phyloP scores from a whole-genome alignment of 2,888 invertebrate genomes.

The Nomada fucata region DNA sequence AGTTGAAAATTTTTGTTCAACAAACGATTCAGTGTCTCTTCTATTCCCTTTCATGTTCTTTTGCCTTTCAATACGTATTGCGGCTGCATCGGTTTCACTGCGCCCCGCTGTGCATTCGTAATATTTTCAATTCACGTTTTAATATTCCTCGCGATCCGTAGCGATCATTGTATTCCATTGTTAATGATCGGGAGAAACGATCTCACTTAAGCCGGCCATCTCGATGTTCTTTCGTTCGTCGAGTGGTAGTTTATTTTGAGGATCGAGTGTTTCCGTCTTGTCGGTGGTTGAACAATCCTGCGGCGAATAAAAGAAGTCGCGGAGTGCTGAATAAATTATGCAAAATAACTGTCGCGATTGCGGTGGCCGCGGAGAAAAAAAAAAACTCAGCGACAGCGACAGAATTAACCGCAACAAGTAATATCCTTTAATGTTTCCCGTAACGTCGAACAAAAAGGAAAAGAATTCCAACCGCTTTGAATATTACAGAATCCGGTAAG shows the following conservation, averaged over 20 bases:
- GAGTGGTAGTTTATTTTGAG: slow-evolving; percentile 7
- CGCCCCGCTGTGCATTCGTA: too few species aligned
- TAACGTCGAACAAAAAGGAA: neutral
- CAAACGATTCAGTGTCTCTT: too few species aligned
- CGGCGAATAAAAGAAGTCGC: slow-evolving; percentile 11
- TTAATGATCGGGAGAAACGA: slow-evolving; percentile 10
- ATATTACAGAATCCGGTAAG: neutral
- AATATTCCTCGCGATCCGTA: neutral
- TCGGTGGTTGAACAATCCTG: neutral
- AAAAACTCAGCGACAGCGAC: neutral
- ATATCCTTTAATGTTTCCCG: neutral
- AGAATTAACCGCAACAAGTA: slow-evolving; percentile 22
- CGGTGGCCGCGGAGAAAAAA: neutral
- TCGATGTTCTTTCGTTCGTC: neutral
- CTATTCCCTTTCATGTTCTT: too few species aligned
- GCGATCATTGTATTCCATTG: neutral
- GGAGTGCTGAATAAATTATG: slow-evolving; percentile 24
- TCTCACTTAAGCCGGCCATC: neutral
- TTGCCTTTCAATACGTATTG: too few species aligned
- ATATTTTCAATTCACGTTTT: neutral
- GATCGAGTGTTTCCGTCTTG: slow-evolving; percentile 8
- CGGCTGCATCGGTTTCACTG: too few species aligned
- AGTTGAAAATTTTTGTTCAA: too few species aligned
- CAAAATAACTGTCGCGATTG: slow-evolving; percentile 17
- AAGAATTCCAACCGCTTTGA: neutral